Evolutionary conservation across 2,113 vertebrate genomes (phyloP), one percentile per base, ranked within the genome.

Genomic region (Saguinus imperator): DNA sequence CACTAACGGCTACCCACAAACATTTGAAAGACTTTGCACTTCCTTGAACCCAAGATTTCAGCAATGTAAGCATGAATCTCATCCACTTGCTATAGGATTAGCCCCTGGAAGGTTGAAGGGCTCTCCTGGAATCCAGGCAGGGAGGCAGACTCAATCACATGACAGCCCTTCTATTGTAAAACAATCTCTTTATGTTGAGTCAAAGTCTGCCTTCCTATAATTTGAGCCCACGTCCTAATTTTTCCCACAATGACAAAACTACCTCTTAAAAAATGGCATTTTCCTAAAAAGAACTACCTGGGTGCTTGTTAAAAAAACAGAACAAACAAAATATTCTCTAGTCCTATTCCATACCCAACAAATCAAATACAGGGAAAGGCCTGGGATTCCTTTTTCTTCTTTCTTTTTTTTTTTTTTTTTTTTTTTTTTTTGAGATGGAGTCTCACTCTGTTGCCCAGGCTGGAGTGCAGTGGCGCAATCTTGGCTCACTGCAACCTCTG

Each of bases 301-400:
- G 37, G 16, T 80, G 29, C 37, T 91, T 82, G 13, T 85, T 94
- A 79, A 92, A 91, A 58, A 89, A 68, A 25, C 4, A 20, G 76
- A 93, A 57, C 16, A 89, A 88, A 75, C n/a, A n/a, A 80, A n/a
- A 68, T 12, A 76, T 50, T 86, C 35, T 68, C 45, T 29, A 43
- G 40, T 61, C 13, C 75, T 48, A 40, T 9, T 75, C 43, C 8
- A 43, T 9, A 89, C 75, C 70, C 55, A 93, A 8, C 40, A 68
- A 61, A 89, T 73, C 68, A 86, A 77, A 27, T 79, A 37, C 52
- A n/a, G 21, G 40, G 3, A 86, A 83, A 52, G 75, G 32, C n/a
- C 68, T 32, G 12, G 8, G 55, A 61, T 80, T 89, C 84, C 61
- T 29, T 64, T 32, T 29, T 29, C 12, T 29, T 6, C 1, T 64